Evolutionary conservation across 2,797 vertebrate genomes (phyloP), one percentile per base, ranked within the genome.

Genomic region (Amblyraja radiata): DNA sequence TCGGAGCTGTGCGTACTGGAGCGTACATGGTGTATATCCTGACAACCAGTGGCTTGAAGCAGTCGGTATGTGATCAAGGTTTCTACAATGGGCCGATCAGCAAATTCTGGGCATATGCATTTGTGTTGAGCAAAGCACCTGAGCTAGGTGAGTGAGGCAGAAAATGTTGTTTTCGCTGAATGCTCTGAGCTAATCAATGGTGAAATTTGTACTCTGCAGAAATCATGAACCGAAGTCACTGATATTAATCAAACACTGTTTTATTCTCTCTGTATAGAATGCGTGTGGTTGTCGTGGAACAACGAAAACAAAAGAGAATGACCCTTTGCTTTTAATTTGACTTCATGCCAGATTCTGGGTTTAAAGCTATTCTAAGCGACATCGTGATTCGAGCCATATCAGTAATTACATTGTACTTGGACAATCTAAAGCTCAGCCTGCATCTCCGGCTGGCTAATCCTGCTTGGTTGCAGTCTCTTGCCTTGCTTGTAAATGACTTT

Each of bases 101-200:
- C 98, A 99, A 99, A 96, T 99, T 99, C 96, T 99, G 99, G 99
- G 99, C 99, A 0, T 99, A 99, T 8, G 98, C 98, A 81, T 99
- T 99, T 95, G 99, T 99, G 93, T 97, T 99, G 94, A 99, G 98
- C 96, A 99, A 99, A 97, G 99, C 99, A 94, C 99, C 99, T 0
- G 99, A 99, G 95, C 96, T 99, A 95, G 99, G 99, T 99, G 96
- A 98, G 98, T 96, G 94, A 63, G 71, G 61, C 80, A 92, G 23
- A 58, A 1, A 3, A 71, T 76, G 32, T 46, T 63, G 18, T n/a
- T 86, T 86, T 11, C 73, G 36, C 65, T 91, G 23, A 9, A 73
- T 46, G 88, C 68, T 74, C 8, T 21, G 6, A 16, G 32, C n/a
- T 28, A 92, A 9, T 92, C 71, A 54, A 25, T 73, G 36, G 23